A percentile compares a stretch with the other conserved stretches of the same genome.
Evolutionary conservation across 2,797 vertebrate genomes (phyloP).

Genomic region (Octomys mimax): DNA sequence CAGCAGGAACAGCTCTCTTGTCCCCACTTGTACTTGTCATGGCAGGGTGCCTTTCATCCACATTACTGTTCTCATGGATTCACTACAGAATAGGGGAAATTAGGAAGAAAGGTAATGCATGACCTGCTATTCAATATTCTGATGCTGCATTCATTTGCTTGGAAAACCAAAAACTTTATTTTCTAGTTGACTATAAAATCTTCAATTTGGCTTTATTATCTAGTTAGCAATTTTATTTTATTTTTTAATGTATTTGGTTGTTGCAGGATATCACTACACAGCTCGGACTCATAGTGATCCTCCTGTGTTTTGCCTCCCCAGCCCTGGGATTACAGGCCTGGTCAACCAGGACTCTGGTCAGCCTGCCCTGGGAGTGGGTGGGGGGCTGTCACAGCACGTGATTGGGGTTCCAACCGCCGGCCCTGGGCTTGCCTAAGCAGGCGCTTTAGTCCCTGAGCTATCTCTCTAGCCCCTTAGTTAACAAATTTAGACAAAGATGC

Average conservation of each 20-base stretch:
- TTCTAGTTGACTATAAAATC: not conserved
- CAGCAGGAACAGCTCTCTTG: not conserved
- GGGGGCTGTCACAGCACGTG: too few species aligned
- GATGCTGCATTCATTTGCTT: not conserved
- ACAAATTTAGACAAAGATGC: not conserved
- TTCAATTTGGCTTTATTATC: not conserved
- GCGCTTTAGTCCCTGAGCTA: too few species aligned
- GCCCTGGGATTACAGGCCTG: too few species aligned
- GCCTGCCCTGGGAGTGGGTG: too few species aligned
- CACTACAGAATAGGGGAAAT: not conserved
- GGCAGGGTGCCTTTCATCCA: not conserved
- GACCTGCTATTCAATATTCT: not conserved
- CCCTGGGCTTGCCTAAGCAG: too few species aligned
- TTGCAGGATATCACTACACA: too few species aligned
- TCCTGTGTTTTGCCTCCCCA: too few species aligned
- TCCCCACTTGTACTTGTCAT: not conserved
- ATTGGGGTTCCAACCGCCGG: too few species aligned
- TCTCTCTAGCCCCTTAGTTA: not conserved
- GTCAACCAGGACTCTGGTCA: too few species aligned
- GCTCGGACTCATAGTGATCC: too few species aligned
- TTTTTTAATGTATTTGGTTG: too few species aligned
- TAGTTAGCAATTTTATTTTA: not conserved
- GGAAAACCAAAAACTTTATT: not conserved
- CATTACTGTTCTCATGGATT: not conserved
- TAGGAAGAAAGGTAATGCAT: not conserved